Conservation (phyloP, 2,888 invertebrate species). For the Strigamia crassipes region DNA sequence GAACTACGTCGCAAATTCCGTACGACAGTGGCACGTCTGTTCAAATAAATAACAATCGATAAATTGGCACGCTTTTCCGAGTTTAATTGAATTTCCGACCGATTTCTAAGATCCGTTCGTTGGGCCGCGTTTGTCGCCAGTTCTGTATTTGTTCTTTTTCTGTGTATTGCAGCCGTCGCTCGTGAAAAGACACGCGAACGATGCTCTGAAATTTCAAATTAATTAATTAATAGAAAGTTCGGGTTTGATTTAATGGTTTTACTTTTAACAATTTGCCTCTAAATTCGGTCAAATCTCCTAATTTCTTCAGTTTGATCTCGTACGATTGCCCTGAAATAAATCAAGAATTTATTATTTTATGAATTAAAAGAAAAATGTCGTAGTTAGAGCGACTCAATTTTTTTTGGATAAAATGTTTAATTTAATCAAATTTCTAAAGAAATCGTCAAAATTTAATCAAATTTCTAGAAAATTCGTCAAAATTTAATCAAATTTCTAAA, state of each 20-base stretch:
- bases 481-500: no score
- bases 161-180: conserved; percentile 91
- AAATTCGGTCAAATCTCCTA: conserved; percentile 73
- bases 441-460: no score
- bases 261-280: conserved; percentile 74
- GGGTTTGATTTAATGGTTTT: no score
- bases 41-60: not conserved
- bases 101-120: conserved; percentile 88
- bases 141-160: conserved; percentile 90
- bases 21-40: conserved; percentile 91
- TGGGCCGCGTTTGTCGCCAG: conserved; percentile 88
- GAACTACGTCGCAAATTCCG: conserved; percentile 81
- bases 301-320: conserved; percentile 92
- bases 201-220: conserved; percentile 70
- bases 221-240: conserved; percentile 20
- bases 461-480: no score
- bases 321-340: conserved; percentile 76
- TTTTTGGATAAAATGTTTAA: no score
- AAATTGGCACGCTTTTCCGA: no score
- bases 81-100: no score
- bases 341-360: conserved; percentile 8
- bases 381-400: no score
- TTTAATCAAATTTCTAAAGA: no score
- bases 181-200: conserved; percentile 93
- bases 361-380: no score